Percentiles rank a stretch among this genome's conserved stretches.
Evolutionary conservation across 2,797 vertebrate species (phyloP).

Genomic region (Pangasius sanitwongsei): DNA sequence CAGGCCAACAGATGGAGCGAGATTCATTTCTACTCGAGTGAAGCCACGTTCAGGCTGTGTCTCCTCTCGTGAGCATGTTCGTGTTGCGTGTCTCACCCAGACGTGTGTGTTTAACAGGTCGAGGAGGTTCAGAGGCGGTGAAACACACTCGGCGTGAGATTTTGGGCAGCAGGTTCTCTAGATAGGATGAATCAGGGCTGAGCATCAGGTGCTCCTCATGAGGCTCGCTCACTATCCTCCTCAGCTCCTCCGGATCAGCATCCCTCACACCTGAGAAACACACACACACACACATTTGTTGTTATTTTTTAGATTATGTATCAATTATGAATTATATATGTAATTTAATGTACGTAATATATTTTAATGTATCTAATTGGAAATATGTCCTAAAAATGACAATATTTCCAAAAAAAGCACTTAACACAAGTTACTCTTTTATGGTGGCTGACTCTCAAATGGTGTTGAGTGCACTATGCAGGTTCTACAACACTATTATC

Average conservation of each 20-base stretch:
- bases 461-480: neutral
- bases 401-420: neutral
- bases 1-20: neutral
- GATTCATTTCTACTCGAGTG: neutral
- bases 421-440: neutral
- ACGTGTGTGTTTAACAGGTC: conserved; percentile 67
- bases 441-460: neutral
- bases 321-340: neutral
- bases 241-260: conserved; percentile 77
- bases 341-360: neutral
- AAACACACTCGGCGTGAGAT: conserved; percentile 84
- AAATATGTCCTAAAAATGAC: neutral
- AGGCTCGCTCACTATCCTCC: conserved; percentile 79
- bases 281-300: conserved; percentile 10
- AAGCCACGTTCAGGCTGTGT: neutral
- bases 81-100: conserved; percentile 67
- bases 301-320: neutral
- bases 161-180: conserved; percentile 74
- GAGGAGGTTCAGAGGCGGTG: conserved; percentile 83
- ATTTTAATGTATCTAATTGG: neutral
- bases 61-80: neutral
- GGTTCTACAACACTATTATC: neutral
- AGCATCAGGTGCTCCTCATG: conserved; percentile 79
- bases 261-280: conserved; percentile 75
- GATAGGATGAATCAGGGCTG: conserved; percentile 70